phyloP scores from a whole-genome alignment of 2,888 invertebrate genomes.

The Tricholauxania praeusta region DNA sequence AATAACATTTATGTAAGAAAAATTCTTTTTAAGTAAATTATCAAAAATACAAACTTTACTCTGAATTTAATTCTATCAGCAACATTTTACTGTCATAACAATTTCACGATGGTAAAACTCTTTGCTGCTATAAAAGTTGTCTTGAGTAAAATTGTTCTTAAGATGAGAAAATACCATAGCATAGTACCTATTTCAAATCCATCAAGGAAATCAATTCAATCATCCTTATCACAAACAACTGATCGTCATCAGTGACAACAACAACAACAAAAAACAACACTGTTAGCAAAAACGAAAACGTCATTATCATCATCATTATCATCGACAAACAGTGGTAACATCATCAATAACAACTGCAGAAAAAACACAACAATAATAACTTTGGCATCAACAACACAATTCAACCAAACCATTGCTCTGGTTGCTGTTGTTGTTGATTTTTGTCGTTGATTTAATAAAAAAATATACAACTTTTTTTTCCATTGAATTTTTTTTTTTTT shows the following conservation, averaged over 20 bases:
- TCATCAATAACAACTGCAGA: background rate
- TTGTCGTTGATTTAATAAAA: slow-evolving; percentile 13
- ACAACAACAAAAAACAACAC: slow-evolving; percentile 20
- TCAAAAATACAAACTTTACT: no score
- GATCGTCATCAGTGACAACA: slow-evolving; percentile 38
- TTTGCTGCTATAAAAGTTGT: no score
- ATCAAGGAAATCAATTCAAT: slow-evolving; percentile 52
- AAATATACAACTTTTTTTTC: no score
- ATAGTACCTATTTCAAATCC: slow-evolving; percentile 57
- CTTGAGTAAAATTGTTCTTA: no score
- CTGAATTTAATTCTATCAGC: no score
- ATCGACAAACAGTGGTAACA: slow-evolving; percentile 10
- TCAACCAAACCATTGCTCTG: slow-evolving; percentile 5
- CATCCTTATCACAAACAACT: slow-evolving; percentile 44
- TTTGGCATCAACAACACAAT: background rate
- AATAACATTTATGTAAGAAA: no score
- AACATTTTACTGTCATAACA: no score
- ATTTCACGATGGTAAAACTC: no score
- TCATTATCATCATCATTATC: slow-evolving; percentile 10
- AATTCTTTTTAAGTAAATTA: no score
- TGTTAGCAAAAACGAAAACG: background rate
- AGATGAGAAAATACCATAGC: no score
- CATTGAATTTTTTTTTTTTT: background rate
- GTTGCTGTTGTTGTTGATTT: slow-evolving; percentile 1
- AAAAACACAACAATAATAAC: slow-evolving; percentile 16